Evolutionary conservation across 1,140 invertebrate genomes (phyloP).

Genomic region (Panagrolaimus sp.): DNA sequence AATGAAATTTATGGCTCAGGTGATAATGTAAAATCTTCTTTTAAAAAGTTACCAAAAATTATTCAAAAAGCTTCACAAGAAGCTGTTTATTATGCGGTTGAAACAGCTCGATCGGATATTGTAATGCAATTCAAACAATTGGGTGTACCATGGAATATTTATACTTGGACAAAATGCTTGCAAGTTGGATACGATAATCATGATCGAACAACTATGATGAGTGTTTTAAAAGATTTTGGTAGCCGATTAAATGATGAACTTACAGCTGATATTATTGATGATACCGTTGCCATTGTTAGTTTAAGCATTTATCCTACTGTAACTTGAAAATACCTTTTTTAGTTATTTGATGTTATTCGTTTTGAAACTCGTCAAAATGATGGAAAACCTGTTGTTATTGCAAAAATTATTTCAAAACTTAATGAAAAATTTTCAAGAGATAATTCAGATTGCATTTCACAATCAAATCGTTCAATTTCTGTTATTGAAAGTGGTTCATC

Average conservation of each 20-base stretch:
- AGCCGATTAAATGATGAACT: slow-evolving; percentile 13
- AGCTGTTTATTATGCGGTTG: slow-evolving; percentile 26
- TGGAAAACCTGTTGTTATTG: slow-evolving; percentile 12
- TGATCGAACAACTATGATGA: slow-evolving; percentile 22
- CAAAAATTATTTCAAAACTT: neutral
- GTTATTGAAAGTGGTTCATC: neutral
- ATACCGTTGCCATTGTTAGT: slow-evolving; percentile 13
- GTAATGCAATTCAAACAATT: slow-evolving; percentile 18
- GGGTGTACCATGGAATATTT: slow-evolving; percentile 20
- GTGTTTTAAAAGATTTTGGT: neutral
- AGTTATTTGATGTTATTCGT: slow-evolving; percentile 24
- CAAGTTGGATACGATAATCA: slow-evolving; percentile 2
- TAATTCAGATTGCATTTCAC: neutral
- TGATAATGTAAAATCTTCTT: neutral
- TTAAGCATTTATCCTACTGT: neutral
- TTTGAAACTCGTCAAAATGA: slow-evolving; percentile 16
- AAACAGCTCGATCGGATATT: slow-evolving; percentile 12
- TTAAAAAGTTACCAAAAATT: slow-evolving; percentile 4
- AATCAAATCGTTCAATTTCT: neutral
- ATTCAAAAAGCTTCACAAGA: slow-evolving; percentile 14
- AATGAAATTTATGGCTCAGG: neutral
- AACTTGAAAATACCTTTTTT: slow-evolving; percentile 2
- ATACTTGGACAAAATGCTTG: slow-evolving; percentile 21
- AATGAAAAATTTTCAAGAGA: slow-evolving; percentile 17
- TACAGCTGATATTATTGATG: slow-evolving; percentile 17